Percentiles rank a stretch among this genome's conserved stretches.
phyloP scores from a whole-genome alignment of 2,888 invertebrate genomes.

The Morpho achilles region DNA sequence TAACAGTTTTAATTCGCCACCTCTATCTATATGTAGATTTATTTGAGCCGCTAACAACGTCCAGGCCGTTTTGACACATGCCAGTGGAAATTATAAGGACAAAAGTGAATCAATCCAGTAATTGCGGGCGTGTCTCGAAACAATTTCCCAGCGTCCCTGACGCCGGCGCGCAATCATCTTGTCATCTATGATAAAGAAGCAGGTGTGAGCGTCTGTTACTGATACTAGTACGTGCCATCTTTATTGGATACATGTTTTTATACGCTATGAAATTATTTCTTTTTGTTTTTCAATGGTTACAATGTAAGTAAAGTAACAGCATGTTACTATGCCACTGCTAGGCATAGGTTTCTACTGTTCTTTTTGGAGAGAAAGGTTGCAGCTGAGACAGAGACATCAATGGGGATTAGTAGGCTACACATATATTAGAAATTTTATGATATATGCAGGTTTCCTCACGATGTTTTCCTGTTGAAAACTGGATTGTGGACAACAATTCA shows the following conservation, averaged over 20 bases:
- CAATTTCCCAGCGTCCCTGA: conserved; percentile 35
- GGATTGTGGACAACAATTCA: too few relatives aligned
- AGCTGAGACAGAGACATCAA: too few relatives aligned
- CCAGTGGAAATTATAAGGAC: conserved; percentile 6
- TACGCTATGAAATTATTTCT: background rate
- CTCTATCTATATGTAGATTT: conserved; percentile 12
- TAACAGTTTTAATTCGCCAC: background rate
- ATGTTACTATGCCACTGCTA: too few relatives aligned
- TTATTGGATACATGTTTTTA: conserved; percentile 6
- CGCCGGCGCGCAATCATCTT: conserved; percentile 8
- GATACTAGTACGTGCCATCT: conserved; percentile 4
- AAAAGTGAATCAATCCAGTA: conserved; percentile 49
- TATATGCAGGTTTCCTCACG: too few relatives aligned
- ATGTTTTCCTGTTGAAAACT: too few relatives aligned
- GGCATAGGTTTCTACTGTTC: too few relatives aligned
- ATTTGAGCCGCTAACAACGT: conserved; percentile 8
- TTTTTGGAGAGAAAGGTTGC: too few relatives aligned
- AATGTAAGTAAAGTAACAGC: too few relatives aligned
- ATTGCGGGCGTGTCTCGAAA: conserved; percentile 38
- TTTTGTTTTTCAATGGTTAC: too few relatives aligned
- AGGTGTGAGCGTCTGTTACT: conserved; percentile 5
- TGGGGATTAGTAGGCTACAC: too few relatives aligned
- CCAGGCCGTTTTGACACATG: conserved; percentile 4
- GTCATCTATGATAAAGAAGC: conserved; percentile 11
- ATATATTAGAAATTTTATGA: too few relatives aligned